Evolutionary conservation across 2,797 vertebrate species (phyloP).

Genomic region (Capromys pilorides): DNA sequence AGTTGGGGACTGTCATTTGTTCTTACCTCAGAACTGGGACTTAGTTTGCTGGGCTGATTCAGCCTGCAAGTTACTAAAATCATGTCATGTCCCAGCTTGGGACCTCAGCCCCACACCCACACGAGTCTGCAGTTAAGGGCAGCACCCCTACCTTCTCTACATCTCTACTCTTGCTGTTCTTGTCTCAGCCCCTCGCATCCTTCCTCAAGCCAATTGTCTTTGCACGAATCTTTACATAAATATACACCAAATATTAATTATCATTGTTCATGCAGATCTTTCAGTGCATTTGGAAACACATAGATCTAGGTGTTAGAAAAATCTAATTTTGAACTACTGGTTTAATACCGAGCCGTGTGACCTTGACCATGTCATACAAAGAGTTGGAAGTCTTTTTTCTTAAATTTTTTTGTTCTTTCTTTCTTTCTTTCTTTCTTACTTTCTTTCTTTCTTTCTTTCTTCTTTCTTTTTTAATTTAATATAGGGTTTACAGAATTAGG

Average conservation of each 20-base stretch:
- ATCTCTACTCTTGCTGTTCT: neutral
- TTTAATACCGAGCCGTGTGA: neutral
- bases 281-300: neutral
- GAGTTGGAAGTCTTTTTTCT: neutral
- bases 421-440: no score
- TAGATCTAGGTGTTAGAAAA: neutral
- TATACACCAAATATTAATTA: neutral
- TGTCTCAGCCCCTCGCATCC: neutral
- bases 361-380: neutral
- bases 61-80: neutral
- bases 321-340: neutral
- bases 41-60: neutral
- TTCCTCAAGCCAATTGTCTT: neutral
- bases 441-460: no score
- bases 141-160: neutral
- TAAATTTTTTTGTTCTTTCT: no score
- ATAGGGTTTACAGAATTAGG: no score
- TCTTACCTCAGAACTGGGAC: neutral
- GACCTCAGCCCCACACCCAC: neutral
- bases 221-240: neutral
- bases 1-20: neutral
- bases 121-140: neutral
- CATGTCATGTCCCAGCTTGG: neutral
- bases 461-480: no score
- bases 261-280: neutral